These are phyloP conservation scores for Drosophila bocqueti DNA, from an alignment of 1,140 invertebrate genomes.

Conservation along the genomic window DNA sequence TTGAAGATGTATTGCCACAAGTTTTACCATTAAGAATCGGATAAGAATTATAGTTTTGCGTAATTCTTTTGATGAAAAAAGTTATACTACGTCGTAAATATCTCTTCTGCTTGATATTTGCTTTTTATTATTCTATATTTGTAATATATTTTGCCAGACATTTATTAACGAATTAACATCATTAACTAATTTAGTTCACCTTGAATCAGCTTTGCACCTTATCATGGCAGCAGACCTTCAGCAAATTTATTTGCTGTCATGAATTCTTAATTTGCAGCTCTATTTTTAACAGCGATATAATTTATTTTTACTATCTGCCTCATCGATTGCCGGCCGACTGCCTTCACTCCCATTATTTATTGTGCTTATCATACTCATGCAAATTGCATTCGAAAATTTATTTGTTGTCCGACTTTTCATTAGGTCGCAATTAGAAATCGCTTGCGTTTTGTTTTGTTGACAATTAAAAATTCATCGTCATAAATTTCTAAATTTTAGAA, in stretches of 20 bases:
- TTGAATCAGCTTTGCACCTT: neutral
- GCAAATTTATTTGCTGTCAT: conserved; percentile 10
- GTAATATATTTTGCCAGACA: neutral
- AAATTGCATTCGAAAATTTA: conserved; percentile 35
- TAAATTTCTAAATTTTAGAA: conserved; percentile 18
- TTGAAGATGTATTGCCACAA: conserved; percentile 6
- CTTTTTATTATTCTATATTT: neutral
- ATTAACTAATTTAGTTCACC: conserved; percentile 6
- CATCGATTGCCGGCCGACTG: conserved; percentile 1
- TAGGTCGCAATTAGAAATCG: conserved; percentile 22
- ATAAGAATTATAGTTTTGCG: conserved; percentile 8
- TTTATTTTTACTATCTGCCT: conserved; percentile 34
- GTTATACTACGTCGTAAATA: neutral
- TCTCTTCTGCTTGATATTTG: too few species aligned
- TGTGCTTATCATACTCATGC: conserved; percentile 18
- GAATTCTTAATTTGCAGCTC: conserved; percentile 34
- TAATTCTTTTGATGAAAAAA: neutral
- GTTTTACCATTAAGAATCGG: conserved; percentile 10
- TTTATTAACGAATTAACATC: conserved; percentile 12
- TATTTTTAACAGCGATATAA: conserved; percentile 16
- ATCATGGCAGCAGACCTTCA: neutral
- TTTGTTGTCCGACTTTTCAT: conserved; percentile 13
- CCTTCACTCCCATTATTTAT: conserved; percentile 30
- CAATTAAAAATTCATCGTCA: conserved; percentile 41
- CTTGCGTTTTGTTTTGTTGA: conserved; percentile 23